A percentile compares a stretch with the other conserved stretches of the same genome.
Evolutionary conservation across 2,888 invertebrate genomes (phyloP).

Genomic region (Acanthoscelides obtectus): DNA sequence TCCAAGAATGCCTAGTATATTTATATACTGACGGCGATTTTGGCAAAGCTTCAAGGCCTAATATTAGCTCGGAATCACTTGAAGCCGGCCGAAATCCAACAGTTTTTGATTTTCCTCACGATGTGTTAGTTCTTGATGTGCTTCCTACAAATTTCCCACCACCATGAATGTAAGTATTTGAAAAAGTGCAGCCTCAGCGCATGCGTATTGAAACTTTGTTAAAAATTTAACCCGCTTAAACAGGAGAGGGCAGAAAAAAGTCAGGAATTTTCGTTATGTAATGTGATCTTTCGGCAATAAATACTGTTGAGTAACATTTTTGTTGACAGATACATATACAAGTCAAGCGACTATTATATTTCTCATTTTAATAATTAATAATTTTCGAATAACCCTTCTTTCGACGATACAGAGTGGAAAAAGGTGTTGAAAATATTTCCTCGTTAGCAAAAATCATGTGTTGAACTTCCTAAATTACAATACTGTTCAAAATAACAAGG

Average conservation of each 20-base stretch:
- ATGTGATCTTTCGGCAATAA: neutral
- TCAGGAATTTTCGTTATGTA: neutral
- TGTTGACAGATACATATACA: no score
- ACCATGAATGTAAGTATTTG: neutral
- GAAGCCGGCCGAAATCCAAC: conserved; percentile 18
- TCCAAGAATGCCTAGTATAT: neutral
- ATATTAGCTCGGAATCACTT: conserved; percentile 32
- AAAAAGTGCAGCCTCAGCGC: neutral
- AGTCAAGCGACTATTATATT: no score
- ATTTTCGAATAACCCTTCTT: no score
- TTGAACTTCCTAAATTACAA: no score
- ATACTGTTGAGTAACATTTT: neutral
- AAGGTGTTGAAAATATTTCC: no score
- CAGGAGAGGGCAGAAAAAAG: neutral
- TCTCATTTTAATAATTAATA: no score
- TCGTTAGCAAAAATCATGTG: no score
- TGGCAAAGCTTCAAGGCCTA: conserved; percentile 40
- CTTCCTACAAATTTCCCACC: neutral
- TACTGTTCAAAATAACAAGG: no score
- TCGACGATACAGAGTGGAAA: no score
- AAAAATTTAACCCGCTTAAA: neutral
- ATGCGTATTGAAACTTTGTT: neutral
- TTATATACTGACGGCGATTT: conserved; percentile 21
- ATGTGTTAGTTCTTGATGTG: neutral
- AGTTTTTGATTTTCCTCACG: conserved; percentile 24